Evolutionary conservation across 2,797 vertebrate genomes (phyloP).

Genomic region (Gymnoscopelus microlampas): DNA sequence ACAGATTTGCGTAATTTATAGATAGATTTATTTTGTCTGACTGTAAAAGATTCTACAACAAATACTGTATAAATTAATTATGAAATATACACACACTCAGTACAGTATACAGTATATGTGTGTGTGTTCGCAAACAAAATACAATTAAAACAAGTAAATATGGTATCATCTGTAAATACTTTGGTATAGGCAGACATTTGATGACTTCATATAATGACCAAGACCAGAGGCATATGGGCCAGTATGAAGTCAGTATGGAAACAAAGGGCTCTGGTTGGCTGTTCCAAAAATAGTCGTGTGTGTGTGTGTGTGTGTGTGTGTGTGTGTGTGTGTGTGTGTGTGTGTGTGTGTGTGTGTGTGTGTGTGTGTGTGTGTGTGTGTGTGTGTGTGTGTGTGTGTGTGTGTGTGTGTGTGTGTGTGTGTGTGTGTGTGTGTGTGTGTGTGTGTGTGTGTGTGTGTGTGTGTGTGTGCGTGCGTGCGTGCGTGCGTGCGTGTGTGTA

Average conservation of each 20-base stretch:
- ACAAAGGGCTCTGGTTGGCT: conserved; percentile 25
- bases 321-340: conserved; percentile 7
- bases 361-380: neutral
- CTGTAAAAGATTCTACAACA: too few species aligned
- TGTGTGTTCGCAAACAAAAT: too few species aligned
- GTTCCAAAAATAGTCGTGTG: conserved; percentile 49
- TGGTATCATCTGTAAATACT: neutral
- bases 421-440: neutral
- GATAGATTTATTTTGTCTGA: too few species aligned
- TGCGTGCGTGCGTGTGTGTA: neutral
- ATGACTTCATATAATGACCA: neutral
- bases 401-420: neutral
- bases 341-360: neutral
- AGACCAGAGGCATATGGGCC: conserved; percentile 1
- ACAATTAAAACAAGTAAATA: too few species aligned
- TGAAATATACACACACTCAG: too few species aligned
- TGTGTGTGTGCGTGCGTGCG: neutral
- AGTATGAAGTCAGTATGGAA: conserved; percentile 13
- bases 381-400: neutral
- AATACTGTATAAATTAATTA: too few species aligned
- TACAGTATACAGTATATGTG: too few species aligned
- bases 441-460: neutral
- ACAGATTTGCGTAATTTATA: too few species aligned
- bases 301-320: conserved; percentile 3
- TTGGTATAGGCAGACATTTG: neutral